Conservation (phyloP, 2,797 vertebrate genomes). For the Trematomus bernacchii region DNA sequence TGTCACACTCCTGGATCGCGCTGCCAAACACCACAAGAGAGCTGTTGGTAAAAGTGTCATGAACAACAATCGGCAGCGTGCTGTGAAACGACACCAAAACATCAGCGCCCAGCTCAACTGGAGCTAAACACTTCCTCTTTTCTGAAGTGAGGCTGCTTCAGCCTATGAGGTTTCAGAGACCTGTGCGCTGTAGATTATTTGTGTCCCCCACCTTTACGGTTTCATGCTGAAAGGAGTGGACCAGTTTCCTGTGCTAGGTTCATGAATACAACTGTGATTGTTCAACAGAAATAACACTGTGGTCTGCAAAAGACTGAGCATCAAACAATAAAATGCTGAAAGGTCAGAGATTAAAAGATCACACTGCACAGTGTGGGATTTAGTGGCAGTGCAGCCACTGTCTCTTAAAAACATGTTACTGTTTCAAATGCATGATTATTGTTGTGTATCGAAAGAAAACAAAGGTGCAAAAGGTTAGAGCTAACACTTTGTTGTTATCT, state of each 20-base stretch:
- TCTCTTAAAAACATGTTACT: too few relatives aligned
- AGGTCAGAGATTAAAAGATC: constrained; percentile 14
- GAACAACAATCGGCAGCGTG: neutral
- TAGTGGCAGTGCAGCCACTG: too few relatives aligned
- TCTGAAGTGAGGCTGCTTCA: constrained; percentile 45
- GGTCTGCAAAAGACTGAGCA: neutral
- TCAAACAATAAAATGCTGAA: neutral
- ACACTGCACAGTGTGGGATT: too few relatives aligned
- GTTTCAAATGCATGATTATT: too few relatives aligned
- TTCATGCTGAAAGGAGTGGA: constrained; percentile 52
- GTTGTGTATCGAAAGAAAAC: too few relatives aligned
- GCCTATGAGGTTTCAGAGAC: constrained; percentile 42
- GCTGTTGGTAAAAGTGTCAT: constrained; percentile 3
- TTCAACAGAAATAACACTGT: constrained; percentile 20
- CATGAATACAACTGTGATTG: constrained; percentile 50
- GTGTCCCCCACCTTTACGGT: constrained; percentile 28
- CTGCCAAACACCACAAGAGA: constrained; percentile 77
- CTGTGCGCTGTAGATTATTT: constrained; percentile 42
- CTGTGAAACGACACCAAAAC: constrained; percentile 36
- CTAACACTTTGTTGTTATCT: too few relatives aligned
- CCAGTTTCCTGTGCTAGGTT: constrained; percentile 70
- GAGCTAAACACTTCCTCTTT: constrained; percentile 69
- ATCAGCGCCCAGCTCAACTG: constrained; percentile 11
- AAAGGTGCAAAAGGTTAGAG: too few relatives aligned
- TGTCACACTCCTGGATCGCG: constrained; percentile 92